Conservation (phyloP, 2,888 invertebrate genomes). For the Hololepta plana region DNA sequence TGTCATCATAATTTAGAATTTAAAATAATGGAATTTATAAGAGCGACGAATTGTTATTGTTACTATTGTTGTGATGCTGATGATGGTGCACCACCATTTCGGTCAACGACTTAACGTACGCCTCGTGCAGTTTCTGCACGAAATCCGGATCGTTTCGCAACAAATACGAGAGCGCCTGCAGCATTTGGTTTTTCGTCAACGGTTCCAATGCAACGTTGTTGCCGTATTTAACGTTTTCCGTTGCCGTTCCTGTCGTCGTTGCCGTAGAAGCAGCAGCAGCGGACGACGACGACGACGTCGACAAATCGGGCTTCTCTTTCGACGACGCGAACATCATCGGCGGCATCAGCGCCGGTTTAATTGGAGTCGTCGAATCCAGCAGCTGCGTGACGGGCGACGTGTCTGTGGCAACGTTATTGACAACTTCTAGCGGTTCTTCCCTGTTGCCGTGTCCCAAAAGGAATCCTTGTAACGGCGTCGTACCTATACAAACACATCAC, state of each 20-base stretch:
- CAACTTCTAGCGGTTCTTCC: no score
- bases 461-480: constrained; percentile 15
- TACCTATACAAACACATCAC: no score
- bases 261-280: no score
- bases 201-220: constrained; percentile 37
- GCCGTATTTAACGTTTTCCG: constrained; percentile 14
- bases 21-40: neutral
- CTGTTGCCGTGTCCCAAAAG: no score
- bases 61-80: constrained; percentile 7
- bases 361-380: constrained; percentile 32
- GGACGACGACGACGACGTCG: constrained; percentile 7
- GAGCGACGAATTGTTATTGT: constrained; percentile 3
- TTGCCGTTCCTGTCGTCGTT: no score
- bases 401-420: no score
- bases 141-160: constrained; percentile 78
- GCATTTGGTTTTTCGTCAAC: constrained; percentile 71
- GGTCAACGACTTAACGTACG: constrained; percentile 73
- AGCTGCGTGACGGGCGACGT: constrained; percentile 38
- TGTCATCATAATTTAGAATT: neutral
- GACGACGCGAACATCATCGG: constrained; percentile 60
- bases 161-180: constrained; percentile 76
- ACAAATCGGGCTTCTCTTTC: constrained; percentile 12
- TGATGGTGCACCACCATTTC: constrained; percentile 25
- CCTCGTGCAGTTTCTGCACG: constrained; percentile 77
- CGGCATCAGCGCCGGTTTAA: constrained; percentile 64